These are phyloP conservation scores for Schlechtendalia chinensis DNA, from an alignment of 1,140 invertebrate genomes.

Conservation along the genomic window DNA sequence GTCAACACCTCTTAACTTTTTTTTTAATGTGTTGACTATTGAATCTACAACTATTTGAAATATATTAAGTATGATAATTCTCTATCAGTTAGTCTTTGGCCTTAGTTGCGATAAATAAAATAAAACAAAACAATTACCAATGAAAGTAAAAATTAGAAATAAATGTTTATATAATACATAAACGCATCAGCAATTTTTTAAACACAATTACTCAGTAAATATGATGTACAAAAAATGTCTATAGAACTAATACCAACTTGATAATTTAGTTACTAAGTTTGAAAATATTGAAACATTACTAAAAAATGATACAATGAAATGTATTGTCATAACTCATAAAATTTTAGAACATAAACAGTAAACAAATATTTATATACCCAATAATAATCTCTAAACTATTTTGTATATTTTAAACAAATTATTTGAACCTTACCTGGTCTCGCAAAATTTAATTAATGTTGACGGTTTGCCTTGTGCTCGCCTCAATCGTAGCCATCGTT, in stretches of 20 bases:
- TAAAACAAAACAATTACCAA: neutral
- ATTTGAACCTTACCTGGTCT: slow-evolving; percentile 65
- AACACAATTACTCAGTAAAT: neutral
- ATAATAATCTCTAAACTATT: no score
- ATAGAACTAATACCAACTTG: neutral
- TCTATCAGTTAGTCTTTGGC: neutral
- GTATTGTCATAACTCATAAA: no score
- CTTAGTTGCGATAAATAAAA: neutral
- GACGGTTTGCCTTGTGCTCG: slow-evolving; percentile 81
- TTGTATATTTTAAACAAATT: no score
- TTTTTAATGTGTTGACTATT: no score
- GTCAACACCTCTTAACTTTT: no score
- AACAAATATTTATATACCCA: no score
- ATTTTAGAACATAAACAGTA: no score
- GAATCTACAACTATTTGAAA: no score
- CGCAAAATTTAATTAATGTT: slow-evolving; percentile 87
- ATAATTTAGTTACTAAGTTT: no score
- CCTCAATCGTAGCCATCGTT: slow-evolving; percentile 83
- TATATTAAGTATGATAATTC: no score
- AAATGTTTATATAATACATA: neutral
- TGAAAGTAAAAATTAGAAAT: neutral
- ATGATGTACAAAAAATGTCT: neutral
- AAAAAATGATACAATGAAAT: no score
- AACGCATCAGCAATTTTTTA: neutral
- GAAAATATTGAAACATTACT: no score